Base-by-base conservation (phyloP, 92 coral and sea anemone species). In the Siderastrea siderea region DNA sequence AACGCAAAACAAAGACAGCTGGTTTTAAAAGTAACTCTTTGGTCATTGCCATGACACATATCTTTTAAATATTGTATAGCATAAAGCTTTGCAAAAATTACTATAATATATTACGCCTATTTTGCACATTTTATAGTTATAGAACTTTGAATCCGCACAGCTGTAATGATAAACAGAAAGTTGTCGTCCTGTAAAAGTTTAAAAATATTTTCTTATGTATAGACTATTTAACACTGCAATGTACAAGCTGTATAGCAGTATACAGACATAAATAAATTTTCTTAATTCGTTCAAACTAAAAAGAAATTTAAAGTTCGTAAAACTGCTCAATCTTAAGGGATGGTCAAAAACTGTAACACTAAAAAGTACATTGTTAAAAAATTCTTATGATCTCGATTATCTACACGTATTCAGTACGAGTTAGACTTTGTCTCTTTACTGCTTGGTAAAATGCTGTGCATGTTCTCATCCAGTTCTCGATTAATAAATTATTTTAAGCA, bases 51-150 rank as follows among this genome's bases (percentile, higher is more conserved):
- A 0, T 26, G 38, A 26, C 12, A 7, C 61, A 55, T 48, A 5
- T 71, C 48, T 71, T 44, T 55, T 75, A 75, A 75, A 75, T 75
- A 77, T 77, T 51, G 14, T 77, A 48, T 46, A 59, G 81, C 43
- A 45, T 44, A 60, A 15, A 77, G 45, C 15, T 58, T 59, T 60
- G 5, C 7, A 47, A 51, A 48, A 46, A n/a, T 47, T 64, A 15
- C 10, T 62, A 13, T 6, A 80, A 80, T 80, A 80, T 80, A 66
- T 80, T 80, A 80, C 38, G 47, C 65, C 43, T 67, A 9, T 65
- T 44, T 66, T n/a, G 59, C 47, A 38, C 84, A 48, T 64, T 52
- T 66, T 50, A 11, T 38, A 80, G 47, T 38, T 13, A 50, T 12
- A 63, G 19, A 12, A 51, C 65, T 26, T 49, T 65, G 10, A 58